A percentile compares a stretch with the other conserved stretches of the same genome.
These are phyloP conservation scores for Tetheella fluctuosa DNA, from an alignment of 2,888 invertebrate genomes.

Conservation along the genomic window DNA sequence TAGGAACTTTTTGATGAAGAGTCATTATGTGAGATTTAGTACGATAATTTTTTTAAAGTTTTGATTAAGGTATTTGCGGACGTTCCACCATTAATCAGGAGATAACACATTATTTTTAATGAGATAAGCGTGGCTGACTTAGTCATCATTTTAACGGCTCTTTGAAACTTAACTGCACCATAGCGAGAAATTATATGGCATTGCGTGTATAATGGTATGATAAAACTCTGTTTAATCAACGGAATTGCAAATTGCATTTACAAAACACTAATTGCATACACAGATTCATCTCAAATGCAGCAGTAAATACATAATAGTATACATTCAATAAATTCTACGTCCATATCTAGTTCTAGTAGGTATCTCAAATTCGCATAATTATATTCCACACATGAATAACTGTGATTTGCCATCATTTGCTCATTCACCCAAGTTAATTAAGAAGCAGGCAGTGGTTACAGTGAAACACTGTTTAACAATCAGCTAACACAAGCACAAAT, in stretches of 20 bases:
- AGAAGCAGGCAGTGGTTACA: not conserved
- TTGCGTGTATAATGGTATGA: not conserved
- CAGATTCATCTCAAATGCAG: not conserved
- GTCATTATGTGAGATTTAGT: slow-evolving; percentile 32
- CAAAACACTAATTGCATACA: not conserved
- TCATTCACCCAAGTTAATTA: not conserved
- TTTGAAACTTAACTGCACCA: not conserved
- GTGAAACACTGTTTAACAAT: slow-evolving; percentile 19
- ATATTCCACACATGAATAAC: not conserved
- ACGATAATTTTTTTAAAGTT: slow-evolving; percentile 30
- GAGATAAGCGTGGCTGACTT: not conserved
- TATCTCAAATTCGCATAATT: not conserved
- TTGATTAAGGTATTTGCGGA: not conserved
- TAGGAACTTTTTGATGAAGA: slow-evolving; percentile 44
- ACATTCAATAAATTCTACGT: not conserved
- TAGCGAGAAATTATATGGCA: not conserved
- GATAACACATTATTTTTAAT: not conserved
- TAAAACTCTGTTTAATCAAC: not conserved
- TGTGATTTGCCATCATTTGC: not conserved
- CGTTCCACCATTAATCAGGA: not conserved
- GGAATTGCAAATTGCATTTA: not conserved
- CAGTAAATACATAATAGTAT: not conserved
- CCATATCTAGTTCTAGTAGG: not conserved
- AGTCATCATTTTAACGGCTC: not conserved
- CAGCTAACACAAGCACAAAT: slow-evolving; percentile 19